These are phyloP conservation scores for Lophotriccus pileatus DNA, from an alignment of 2,797 vertebrate genomes.

Conservation along the genomic window DNA sequence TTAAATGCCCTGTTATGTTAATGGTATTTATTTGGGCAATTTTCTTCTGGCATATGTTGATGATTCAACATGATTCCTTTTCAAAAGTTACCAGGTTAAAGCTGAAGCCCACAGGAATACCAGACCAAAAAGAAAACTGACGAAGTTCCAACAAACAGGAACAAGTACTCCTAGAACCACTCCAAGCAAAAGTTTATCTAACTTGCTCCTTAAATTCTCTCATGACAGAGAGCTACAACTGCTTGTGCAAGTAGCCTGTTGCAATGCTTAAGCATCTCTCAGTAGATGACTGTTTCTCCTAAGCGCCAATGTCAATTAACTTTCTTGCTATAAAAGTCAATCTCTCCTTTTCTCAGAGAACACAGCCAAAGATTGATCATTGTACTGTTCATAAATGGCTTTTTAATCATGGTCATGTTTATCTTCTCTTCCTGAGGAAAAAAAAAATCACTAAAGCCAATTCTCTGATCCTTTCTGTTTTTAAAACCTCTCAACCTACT, in stretches of 20 bases:
- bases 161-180: neutral
- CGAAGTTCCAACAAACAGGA: neutral
- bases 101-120: neutral
- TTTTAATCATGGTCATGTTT: neutral
- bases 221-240: fast-evolving
- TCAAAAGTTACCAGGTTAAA: neutral
- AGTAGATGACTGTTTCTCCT: neutral
- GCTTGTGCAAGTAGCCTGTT: neutral
- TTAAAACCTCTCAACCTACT: neutral
- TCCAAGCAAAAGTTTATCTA: neutral
- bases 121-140: neutral
- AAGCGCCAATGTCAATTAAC: neutral
- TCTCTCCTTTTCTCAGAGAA: neutral
- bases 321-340: neutral
- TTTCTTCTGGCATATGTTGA: neutral
- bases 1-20: neutral
- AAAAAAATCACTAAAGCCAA: neutral
- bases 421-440: neutral
- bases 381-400: neutral
- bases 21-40: neutral
- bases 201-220: neutral
- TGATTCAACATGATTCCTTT: neutral
- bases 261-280: neutral
- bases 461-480: neutral
- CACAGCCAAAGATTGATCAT: neutral